A percentile compares a stretch with the other conserved stretches of the same genome.
Conservation (phyloP, 2,797 vertebrate species). For the Chaetophractus vellerosus region DNA sequence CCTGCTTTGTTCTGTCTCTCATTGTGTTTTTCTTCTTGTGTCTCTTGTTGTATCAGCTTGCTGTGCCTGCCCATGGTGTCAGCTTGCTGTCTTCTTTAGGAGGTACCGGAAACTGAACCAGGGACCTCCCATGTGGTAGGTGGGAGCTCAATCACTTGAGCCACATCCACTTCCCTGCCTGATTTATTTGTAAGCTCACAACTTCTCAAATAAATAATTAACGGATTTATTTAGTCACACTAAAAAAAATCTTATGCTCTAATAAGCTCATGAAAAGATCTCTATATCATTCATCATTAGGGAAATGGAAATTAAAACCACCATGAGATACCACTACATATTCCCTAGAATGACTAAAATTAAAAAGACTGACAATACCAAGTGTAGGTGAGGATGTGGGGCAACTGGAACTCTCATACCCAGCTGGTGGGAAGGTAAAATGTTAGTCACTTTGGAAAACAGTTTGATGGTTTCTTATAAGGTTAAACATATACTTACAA, state of each 20-base stretch:
- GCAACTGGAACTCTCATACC: neutral
- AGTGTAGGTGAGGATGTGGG: neutral
- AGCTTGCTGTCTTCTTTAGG: too few species aligned
- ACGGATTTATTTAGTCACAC: too few species aligned
- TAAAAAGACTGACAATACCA: slow-evolving; percentile 1
- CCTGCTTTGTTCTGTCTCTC: too few species aligned
- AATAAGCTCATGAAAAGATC: slow-evolving; percentile 42
- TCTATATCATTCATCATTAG: neutral
- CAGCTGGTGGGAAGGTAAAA: neutral
- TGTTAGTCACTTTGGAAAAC: neutral
- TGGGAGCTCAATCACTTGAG: too few species aligned
- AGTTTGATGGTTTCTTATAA: slow-evolving; percentile 48
- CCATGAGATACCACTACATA: neutral
- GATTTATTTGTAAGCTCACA: too few species aligned
- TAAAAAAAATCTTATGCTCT: slow-evolving; percentile 9
- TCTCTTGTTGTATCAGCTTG: too few species aligned
- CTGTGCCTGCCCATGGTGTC: too few species aligned
- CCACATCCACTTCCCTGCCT: too few species aligned
- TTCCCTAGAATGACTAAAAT: neutral
- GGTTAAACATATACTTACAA: neutral
- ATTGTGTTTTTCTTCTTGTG: too few species aligned
- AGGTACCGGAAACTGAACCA: too few species aligned
- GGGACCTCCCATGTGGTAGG: too few species aligned
- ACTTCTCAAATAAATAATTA: too few species aligned
- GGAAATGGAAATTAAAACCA: slow-evolving; percentile 64